Conservation (phyloP, 2,797 vertebrate genomes). For the Pangasius djambal region DNA sequence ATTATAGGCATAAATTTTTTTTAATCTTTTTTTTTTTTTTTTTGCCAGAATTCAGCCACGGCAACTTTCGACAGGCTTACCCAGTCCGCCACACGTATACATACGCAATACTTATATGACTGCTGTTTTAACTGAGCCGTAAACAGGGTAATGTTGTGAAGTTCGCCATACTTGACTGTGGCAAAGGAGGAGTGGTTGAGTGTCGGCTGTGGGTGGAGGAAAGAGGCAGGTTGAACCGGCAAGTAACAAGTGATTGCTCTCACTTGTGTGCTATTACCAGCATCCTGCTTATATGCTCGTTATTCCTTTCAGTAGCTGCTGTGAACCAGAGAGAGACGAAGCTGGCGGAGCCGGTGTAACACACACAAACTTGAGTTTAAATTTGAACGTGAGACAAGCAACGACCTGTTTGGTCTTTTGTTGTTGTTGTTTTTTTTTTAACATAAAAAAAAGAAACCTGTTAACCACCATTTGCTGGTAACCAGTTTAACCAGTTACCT, state of each 20-base stretch:
- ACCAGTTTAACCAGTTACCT: background rate
- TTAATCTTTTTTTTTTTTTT: too few species aligned
- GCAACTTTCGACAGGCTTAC: background rate
- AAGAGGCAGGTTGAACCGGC: background rate
- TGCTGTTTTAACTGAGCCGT: background rate
- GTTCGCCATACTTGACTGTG: background rate
- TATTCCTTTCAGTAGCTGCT: background rate
- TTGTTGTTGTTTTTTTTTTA: background rate
- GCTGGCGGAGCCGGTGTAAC: too few species aligned
- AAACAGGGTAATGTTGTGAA: background rate
- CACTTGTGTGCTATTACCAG: background rate
- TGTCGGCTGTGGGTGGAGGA: background rate
- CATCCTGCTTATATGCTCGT: background rate
- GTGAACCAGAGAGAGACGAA: background rate
- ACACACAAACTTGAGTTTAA: background rate
- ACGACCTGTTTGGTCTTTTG: background rate
- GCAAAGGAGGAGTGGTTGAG: background rate
- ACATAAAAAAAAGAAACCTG: background rate
- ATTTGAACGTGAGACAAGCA: background rate
- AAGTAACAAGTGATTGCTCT: background rate
- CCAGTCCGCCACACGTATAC: background rate
- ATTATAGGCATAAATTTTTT: background rate
- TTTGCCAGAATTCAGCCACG: background rate
- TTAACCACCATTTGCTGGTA: background rate
- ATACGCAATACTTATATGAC: background rate